These are phyloP conservation scores for Sitophilus oryzae DNA, from an alignment of 1,140 invertebrate genomes.

Conservation along the genomic window DNA sequence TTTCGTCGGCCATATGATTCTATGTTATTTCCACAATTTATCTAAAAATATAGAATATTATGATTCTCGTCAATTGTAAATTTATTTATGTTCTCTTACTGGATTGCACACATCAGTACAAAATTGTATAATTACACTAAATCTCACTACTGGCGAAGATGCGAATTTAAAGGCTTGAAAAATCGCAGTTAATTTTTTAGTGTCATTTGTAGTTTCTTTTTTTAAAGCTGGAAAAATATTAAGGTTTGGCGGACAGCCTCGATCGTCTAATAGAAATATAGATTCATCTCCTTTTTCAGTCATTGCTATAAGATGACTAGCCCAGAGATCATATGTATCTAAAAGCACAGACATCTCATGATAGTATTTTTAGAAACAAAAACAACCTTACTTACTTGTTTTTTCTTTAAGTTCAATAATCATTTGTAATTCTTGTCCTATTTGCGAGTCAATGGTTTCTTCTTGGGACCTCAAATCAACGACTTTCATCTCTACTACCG, in stretches of 20 bases:
- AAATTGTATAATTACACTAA: slow-evolving; percentile 49
- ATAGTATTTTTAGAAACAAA: too few species aligned
- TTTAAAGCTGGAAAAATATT: slow-evolving; percentile 45
- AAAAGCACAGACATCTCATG: too few species aligned
- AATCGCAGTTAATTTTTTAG: slow-evolving; percentile 39
- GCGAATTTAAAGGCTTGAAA: slow-evolving; percentile 52
- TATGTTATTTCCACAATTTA: slow-evolving; percentile 16
- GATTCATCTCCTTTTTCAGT: slow-evolving; percentile 45
- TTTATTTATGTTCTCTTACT: too few species aligned
- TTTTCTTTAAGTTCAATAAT: slow-evolving; percentile 38
- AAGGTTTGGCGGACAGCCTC: slow-evolving; percentile 56
- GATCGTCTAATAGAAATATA: slow-evolving; percentile 53
- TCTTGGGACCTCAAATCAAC: slow-evolving; percentile 35
- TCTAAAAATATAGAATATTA: too few species aligned
- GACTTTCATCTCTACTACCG: slow-evolving; percentile 39
- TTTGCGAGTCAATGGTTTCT: slow-evolving; percentile 39
- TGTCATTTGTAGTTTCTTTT: slow-evolving; percentile 37
- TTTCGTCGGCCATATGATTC: slow-evolving; percentile 22
- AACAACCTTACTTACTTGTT: slow-evolving; percentile 29
- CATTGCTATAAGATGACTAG: slow-evolving; percentile 51
- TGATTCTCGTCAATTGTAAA: too few species aligned
- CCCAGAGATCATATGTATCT: slow-evolving; percentile 47
- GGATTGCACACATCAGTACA: slow-evolving; percentile 43
- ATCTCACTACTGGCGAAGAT: slow-evolving; percentile 45
- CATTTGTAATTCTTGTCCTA: slow-evolving; percentile 41